Conservation (phyloP, 2,113 vertebrate species). For the Ctenodactylus gundi region DNA sequence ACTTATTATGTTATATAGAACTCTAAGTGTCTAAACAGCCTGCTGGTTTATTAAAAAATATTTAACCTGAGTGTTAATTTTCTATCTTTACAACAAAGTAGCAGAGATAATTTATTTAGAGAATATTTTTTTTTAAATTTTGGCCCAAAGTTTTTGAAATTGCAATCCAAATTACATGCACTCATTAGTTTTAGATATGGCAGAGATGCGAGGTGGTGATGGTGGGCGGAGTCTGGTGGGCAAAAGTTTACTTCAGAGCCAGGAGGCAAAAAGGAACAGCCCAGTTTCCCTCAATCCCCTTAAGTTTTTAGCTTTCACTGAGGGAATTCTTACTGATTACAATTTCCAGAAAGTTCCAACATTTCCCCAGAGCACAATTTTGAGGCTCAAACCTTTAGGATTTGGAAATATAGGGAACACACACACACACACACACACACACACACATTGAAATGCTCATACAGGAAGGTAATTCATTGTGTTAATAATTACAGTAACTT, state of each 20-base stretch:
- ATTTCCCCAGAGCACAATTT: too few relatives aligned
- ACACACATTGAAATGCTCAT: not conserved
- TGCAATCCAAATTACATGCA: not conserved
- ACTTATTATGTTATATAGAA: not conserved
- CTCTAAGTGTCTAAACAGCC: not conserved
- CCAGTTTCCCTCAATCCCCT: accelerated
- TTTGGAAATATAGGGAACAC: not conserved
- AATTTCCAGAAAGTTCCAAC: not conserved
- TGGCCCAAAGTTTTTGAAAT: not conserved
- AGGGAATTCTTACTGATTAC: accelerated
- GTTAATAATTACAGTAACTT: not conserved
- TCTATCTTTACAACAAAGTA: not conserved
- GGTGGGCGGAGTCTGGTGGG: not conserved
- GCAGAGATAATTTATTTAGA: not conserved
- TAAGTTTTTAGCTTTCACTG: too few relatives aligned
- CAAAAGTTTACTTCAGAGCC: accelerated
- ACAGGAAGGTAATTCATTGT: not conserved
- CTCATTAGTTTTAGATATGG: too few relatives aligned
- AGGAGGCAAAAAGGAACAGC: too few relatives aligned
- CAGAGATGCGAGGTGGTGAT: accelerated
- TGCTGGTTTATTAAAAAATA: not conserved
- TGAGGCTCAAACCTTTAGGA: not conserved
- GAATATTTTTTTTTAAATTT: too few relatives aligned
- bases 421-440: not conserved
- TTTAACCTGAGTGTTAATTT: not conserved